phyloP scores from a whole-genome alignment of 2,113 vertebrate genomes.

The Cyanoramphus novaezelandiae region DNA sequence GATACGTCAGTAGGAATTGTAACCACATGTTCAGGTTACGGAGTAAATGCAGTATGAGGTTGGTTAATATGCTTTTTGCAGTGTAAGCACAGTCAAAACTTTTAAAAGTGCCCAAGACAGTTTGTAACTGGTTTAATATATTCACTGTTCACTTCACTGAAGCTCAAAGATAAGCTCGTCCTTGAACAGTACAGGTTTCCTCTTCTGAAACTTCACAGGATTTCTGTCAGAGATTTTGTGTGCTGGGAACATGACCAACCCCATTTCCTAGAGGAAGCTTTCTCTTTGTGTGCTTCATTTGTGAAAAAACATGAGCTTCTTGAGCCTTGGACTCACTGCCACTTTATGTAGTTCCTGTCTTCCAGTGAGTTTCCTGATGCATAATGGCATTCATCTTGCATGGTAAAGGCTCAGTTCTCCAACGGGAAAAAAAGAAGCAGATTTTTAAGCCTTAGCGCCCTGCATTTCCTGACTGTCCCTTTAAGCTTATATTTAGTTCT shows the following conservation, averaged over 20 bases:
- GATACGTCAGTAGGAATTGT: background rate
- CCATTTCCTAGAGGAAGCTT: background rate
- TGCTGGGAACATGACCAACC: background rate
- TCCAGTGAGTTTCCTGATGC: background rate
- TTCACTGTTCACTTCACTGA: background rate
- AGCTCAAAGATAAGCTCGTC: background rate
- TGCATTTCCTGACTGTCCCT: background rate
- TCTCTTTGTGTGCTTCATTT: background rate
- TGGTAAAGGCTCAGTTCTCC: background rate
- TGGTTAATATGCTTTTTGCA: background rate
- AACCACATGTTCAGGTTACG: background rate
- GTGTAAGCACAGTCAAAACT: background rate
- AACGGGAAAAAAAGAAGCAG: background rate
- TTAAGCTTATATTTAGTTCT: constrained; percentile 24
- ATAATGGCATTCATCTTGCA: background rate
- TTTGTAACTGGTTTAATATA: background rate
- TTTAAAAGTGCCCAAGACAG: background rate
- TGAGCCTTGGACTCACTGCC: background rate
- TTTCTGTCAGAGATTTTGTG: background rate
- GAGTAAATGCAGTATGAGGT: background rate
- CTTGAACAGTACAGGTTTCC: background rate
- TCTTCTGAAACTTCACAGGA: background rate
- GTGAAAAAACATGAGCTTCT: background rate
- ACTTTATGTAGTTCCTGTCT: background rate
- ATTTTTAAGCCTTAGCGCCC: background rate